Base-by-base conservation (phyloP, 2,888 invertebrate species). In the Cylloceria caligata region DNA sequence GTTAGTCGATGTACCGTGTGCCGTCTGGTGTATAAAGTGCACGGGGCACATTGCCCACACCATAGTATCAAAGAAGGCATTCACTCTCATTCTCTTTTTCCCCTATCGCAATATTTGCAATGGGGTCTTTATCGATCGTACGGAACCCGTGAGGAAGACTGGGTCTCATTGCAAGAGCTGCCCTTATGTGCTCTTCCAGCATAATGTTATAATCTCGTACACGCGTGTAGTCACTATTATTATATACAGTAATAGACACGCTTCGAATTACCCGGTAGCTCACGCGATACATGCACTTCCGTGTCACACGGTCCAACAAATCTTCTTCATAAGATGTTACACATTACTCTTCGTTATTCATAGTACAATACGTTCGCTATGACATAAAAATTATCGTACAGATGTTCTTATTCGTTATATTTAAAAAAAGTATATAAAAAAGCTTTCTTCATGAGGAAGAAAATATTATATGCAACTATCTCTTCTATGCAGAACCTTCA, bases 41-140 rank as follows among this genome's bases (percentile, higher is more conserved):
- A 77, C 45, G 68, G 55, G 67, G 79, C 73, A 80, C 79, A 75
- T 79, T 79, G 77, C 64, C 34, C n/a, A 60, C 60, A 39, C 45
- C 45, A 27, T 67, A 36, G 68, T 36, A 60, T 67, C 77, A 57
- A 49, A 62, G 62, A 24, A 19, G 64, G 27, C 57, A 55, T 39
- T 30, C 62, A 67, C 75, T 68, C 62, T 62, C 55, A 47, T 60
- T 60, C 47, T 76, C 72, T 73, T 57, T 39, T 57, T 73, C 78
- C 83, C 84, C 84, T 78, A 77, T 83, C 73, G 84, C 84, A 86
- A 88, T 87, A 88, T 88, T 87, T 88, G 85, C 88, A 85, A 87
- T 86, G 87, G 88, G 88, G 86, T 84, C 84, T 86, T 84, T 89
- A 89, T 89, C 89, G 89, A 89, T 89, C 89, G 86, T 42, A 16